Conservation (phyloP, 2,797 vertebrate species). For the Falco cherrug region DNA sequence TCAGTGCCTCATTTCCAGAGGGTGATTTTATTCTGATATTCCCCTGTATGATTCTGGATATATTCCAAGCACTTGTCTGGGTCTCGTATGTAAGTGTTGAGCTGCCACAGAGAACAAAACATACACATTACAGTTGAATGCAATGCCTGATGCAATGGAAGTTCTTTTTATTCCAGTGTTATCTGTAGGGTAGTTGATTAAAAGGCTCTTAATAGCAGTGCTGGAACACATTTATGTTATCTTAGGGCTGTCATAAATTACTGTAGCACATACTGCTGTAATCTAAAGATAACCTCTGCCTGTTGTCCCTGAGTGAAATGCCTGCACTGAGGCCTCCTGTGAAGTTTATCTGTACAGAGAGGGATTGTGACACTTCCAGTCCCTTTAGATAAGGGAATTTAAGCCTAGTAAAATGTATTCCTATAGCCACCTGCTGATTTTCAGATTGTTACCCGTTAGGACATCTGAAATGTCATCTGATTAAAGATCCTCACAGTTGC, state of each 20-base stretch:
- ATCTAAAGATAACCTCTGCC: background rate
- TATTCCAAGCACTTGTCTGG: background rate
- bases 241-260: background rate
- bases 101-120: background rate
- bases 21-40: background rate
- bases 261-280: background rate
- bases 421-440: background rate
- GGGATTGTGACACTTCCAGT: background rate
- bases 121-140: background rate
- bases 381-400: background rate
- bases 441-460: background rate
- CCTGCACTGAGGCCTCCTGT: background rate
- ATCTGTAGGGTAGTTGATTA: background rate
- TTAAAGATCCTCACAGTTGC: background rate
- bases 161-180: background rate
- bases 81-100: background rate
- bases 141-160: background rate
- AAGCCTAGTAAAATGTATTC: background rate
- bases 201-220: background rate
- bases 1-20: background rate
- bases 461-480: background rate
- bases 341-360: background rate
- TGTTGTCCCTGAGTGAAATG: background rate
- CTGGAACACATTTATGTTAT: background rate
- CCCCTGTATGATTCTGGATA: background rate